A percentile compares a stretch with the other conserved stretches of the same genome.
Conservation (phyloP, 1,140 invertebrate species). For the Diploscapter pachys region DNA sequence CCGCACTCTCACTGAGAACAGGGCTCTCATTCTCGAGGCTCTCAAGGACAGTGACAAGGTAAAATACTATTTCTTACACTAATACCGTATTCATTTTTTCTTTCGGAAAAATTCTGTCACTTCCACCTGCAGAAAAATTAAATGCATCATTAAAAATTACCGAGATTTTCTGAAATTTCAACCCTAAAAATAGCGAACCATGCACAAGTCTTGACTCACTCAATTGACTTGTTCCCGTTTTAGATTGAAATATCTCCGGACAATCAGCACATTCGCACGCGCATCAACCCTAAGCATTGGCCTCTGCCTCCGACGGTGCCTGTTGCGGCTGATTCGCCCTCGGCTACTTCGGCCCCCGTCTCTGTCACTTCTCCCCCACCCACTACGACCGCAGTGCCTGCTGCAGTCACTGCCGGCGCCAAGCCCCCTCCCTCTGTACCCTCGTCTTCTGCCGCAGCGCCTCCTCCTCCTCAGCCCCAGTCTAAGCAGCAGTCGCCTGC, state of each 20-base stretch:
- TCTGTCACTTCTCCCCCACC: slow-evolving; percentile 8
- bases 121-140: no score
- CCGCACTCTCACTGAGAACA: slow-evolving; percentile 78
- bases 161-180: no score
- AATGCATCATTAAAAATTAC: no score
- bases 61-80: not conserved
- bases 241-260: slow-evolving; percentile 33
- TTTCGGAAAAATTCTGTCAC: no score
- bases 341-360: slow-evolving; percentile 5
- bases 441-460: not conserved
- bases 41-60: slow-evolving; percentile 54
- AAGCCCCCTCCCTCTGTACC: slow-evolving; percentile 15
- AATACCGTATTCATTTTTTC: not conserved
- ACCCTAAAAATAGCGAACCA: no score
- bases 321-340: slow-evolving; percentile 17
- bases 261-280: slow-evolving; percentile 35
- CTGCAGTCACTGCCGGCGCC: slow-evolving; percentile 10
- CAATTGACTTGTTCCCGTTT: not conserved
- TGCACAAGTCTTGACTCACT: no score
- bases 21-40: slow-evolving; percentile 71
- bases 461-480: not conserved
- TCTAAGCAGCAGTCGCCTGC: slow-evolving; percentile 21
- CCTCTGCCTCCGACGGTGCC: slow-evolving; percentile 29
- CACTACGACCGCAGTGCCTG: not conserved
- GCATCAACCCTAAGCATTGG: slow-evolving; percentile 40